These are phyloP conservation scores for Carassius carassius DNA, from an alignment of 2,113 vertebrate genomes.

Conservation along the genomic window DNA sequence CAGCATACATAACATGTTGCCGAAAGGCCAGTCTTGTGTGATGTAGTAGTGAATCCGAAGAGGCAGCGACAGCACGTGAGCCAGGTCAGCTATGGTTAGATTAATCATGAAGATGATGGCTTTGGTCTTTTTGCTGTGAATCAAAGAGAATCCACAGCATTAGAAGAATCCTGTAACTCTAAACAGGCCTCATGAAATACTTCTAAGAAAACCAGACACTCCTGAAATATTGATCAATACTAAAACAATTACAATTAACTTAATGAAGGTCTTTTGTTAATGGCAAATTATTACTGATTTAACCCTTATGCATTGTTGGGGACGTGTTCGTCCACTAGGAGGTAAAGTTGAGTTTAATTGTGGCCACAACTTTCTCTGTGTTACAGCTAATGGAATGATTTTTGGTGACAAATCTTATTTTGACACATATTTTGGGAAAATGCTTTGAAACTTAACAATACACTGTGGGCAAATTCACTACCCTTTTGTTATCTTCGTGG, in stretches of 20 bases:
- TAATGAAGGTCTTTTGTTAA: neutral
- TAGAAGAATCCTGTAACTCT: neutral
- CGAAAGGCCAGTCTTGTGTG: constrained; percentile 84
- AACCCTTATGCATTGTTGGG: too few species aligned
- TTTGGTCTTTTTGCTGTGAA: constrained; percentile 83
- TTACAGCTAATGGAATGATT: too few species aligned
- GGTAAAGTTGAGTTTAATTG: too few species aligned
- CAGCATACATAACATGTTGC: constrained; percentile 76
- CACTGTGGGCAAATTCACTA: too few species aligned
- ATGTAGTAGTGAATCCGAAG: constrained; percentile 90
- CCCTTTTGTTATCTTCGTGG: too few species aligned
- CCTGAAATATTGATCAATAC: neutral
- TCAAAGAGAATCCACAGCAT: neutral
- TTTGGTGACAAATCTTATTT: too few species aligned
- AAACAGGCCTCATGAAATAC: neutral
- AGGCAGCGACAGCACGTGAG: constrained; percentile 86
- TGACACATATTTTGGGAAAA: too few species aligned
- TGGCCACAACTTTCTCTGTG: too few species aligned
- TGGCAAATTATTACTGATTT: too few species aligned
- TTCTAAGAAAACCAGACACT: neutral
- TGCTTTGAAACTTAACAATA: too few species aligned
- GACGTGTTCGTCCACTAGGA: too few species aligned
- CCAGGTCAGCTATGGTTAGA: constrained; percentile 85
- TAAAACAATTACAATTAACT: neutral
- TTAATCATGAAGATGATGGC: constrained; percentile 96